Evolutionary conservation across 2,797 vertebrate species (phyloP).

Genomic region (Sternotherus odoratus): DNA sequence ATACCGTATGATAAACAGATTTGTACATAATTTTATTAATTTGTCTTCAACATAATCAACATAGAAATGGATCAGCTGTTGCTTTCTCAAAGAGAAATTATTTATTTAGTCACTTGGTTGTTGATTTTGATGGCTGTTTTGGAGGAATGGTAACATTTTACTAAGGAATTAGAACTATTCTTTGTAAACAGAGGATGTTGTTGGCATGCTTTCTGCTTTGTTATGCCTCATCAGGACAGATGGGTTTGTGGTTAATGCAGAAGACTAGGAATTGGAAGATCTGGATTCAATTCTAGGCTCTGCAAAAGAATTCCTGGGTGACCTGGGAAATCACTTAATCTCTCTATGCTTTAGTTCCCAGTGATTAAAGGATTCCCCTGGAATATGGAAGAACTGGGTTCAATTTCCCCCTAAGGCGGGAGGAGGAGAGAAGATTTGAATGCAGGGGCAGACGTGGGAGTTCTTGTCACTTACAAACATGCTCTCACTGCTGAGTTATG

Average conservation of each 20-base stretch:
- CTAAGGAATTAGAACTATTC: neutral
- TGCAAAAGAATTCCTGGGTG: neutral
- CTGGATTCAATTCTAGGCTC: neutral
- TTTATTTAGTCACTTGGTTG: neutral
- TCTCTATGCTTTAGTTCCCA: neutral
- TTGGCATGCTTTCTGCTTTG: neutral
- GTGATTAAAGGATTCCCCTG: neutral
- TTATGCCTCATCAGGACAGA: neutral
- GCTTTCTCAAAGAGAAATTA: neutral
- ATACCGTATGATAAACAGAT: neutral
- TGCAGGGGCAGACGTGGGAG: neutral
- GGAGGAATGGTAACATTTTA: neutral
- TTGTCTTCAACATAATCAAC: neutral
- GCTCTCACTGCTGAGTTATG: neutral
- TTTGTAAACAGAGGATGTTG: neutral
- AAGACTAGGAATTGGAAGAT: neutral
- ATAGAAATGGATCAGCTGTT: neutral
- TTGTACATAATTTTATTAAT: neutral
- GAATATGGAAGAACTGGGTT: neutral
- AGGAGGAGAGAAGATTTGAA: neutral
- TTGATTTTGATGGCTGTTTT: neutral
- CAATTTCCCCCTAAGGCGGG: neutral
- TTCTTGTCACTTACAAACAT: neutral
- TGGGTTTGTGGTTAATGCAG: neutral
- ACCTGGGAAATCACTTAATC: neutral